Percentiles rank a stretch among this genome's conserved stretches.
Conservation (phyloP, 2,113 vertebrate genomes). For the Typhlomys cinereus region DNA sequence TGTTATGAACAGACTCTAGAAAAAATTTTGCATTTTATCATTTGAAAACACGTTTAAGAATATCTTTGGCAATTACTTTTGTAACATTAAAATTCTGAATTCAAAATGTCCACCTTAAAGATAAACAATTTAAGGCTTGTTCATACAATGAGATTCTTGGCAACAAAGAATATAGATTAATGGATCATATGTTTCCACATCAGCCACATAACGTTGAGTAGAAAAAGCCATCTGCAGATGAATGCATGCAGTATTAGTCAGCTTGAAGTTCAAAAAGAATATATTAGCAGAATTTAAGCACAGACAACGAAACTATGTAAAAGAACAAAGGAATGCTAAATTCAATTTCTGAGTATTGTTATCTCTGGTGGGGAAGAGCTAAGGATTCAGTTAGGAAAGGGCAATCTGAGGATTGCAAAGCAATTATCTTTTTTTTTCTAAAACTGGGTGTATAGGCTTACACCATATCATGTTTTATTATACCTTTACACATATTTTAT, state of each 20-base stretch:
- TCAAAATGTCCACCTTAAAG: neutral
- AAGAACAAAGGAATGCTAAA: neutral
- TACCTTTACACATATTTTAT: neutral
- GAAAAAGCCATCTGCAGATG: neutral
- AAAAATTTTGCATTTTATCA: neutral
- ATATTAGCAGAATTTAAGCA: neutral
- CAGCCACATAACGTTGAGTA: neutral
- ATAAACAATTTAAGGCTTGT: neutral
- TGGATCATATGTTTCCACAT: neutral
- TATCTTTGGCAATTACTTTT: neutral
- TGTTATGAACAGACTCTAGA: neutral
- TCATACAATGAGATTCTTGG: neutral
- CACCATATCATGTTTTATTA: neutral
- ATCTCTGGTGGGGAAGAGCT: neutral
- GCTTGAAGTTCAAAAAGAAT: slow-evolving; percentile 2
- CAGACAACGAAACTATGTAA: neutral
- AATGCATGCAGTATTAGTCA: neutral
- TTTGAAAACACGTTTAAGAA: neutral
- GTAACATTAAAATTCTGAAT: neutral
- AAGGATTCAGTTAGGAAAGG: neutral
- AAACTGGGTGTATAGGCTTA: neutral
- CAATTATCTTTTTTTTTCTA: neutral
- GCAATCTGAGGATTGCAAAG: neutral
- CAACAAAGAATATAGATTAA: slow-evolving; percentile 8
- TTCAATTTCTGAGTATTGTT: slow-evolving; percentile 27